phyloP scores from a whole-genome alignment of 2,113 vertebrate genomes.

The Myrmecophaga tridactyla region DNA sequence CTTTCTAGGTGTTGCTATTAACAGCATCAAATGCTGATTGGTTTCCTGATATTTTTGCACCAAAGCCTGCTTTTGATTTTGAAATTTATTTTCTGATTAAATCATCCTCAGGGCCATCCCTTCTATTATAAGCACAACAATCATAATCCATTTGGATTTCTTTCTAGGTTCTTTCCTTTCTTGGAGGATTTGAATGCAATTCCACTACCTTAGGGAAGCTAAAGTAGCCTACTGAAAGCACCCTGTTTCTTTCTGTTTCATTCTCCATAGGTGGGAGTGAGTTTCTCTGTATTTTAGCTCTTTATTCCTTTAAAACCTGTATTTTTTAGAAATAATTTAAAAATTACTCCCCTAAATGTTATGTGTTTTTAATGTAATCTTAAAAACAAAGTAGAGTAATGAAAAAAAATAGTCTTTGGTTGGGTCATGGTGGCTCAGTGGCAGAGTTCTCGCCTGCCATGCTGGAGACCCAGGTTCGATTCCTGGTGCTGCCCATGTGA shows the following conservation, averaged over 20 bases:
- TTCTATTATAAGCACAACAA: not conserved
- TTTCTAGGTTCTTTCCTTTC: conserved; percentile 40
- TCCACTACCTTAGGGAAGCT: not conserved
- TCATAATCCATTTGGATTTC: conserved; percentile 48
- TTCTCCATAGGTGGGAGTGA: not conserved
- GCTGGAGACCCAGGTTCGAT: too few species aligned
- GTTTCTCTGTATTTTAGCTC: not conserved
- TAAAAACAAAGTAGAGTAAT: not conserved
- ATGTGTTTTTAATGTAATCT: conserved; percentile 30
- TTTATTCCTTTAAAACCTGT: not conserved
- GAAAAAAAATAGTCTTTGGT: too few species aligned
- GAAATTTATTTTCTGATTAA: conserved; percentile 62
- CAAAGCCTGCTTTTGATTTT: conserved; percentile 47
- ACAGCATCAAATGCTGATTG: not conserved
- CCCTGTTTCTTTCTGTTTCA: not conserved
- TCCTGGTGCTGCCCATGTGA: too few species aligned
- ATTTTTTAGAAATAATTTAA: conserved; percentile 24
- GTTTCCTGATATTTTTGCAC: conserved; percentile 25
- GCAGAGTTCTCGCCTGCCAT: too few species aligned
- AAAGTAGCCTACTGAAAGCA: not conserved
- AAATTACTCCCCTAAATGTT: not conserved
- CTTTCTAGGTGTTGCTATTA: not conserved
- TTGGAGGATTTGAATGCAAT: conserved; percentile 40
- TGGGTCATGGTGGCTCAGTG: too few species aligned
- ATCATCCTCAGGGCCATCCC: conserved; percentile 38